Base-by-base conservation (phyloP, 2,797 vertebrate species). In the Pangasius djambal region DNA sequence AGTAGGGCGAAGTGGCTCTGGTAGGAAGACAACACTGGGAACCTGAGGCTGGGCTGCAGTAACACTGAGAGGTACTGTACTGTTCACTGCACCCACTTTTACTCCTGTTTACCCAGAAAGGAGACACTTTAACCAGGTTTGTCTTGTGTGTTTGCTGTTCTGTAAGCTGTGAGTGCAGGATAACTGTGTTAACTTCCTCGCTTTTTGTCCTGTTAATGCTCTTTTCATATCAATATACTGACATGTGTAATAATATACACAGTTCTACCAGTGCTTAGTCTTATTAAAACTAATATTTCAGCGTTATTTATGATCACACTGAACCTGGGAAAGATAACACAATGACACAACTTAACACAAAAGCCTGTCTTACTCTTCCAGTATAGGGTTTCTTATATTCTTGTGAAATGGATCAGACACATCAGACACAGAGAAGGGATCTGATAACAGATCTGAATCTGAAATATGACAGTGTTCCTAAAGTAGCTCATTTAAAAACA, bases 51-150 rank as follows among this genome's bases (percentile, higher is more conserved):
- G 31, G 83, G 88, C 65, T 90, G 91, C 88, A 92, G 91, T 69
- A 90, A 82, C 92, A 87, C 86, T 90, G 93, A 44, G 93, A 95
- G 96, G 95, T 96, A 75, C 57, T 78, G 25, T 7, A 57, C 4
- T 82, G 40, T 28, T 3, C 44, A 37, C 20, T 70, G 12, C 34
- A 57, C 31, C 2, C 52, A 57, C 78, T 34, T 78, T 37, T 59
- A 0, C 4, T 48, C 1, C 15, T 31, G 59, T 22, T 40, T 13
- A 8, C 52, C 5, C 40, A 25, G 8, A 13, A 40, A 28, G 0
- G 10, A 61, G 57, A 40, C 55, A 61, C 78, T 82, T 81, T 48
- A 25, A 31, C 2, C 13, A 31, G 40, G 7, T 40, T 50, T 18
- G 13, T 16, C 28, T 44, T n/a, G 55, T 63, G 57, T 28, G 0